Evolutionary conservation across 2,113 vertebrate genomes (phyloP).

Genomic region (Nicator chloris): DNA sequence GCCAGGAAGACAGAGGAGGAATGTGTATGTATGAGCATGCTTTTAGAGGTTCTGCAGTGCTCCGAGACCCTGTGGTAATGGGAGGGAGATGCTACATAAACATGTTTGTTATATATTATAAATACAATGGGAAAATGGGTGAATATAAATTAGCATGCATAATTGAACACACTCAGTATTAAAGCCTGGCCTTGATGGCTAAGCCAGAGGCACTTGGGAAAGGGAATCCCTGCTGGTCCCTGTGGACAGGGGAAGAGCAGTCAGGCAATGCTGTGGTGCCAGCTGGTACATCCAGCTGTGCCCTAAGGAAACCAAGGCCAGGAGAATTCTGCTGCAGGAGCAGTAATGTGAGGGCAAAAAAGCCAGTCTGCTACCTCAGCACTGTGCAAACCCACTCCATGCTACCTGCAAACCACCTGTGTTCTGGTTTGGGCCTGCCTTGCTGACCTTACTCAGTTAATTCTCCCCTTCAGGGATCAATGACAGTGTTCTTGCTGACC

Average conservation of each 20-base stretch:
- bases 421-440: background rate
- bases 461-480: background rate
- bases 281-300: background rate
- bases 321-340: background rate
- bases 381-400: background rate
- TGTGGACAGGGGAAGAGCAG: background rate
- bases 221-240: conserved; percentile 7
- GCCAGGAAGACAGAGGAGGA: conserved; percentile 15
- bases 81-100: background rate
- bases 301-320: background rate
- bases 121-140: conserved; percentile 1
- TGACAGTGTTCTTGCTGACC: background rate
- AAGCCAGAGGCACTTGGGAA: background rate
- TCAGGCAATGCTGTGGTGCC: rapidly evolving
- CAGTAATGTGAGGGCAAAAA: background rate
- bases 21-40: background rate
- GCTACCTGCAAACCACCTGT: background rate
- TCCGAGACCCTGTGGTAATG: background rate
- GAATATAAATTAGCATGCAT: conserved; percentile 8
- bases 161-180: background rate
- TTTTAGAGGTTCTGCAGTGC: conserved; percentile 7
- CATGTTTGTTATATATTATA: conserved; percentile 3
- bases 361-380: background rate
- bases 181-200: background rate
- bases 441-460: background rate